phyloP scores from a whole-genome alignment of 2,797 vertebrate genomes.

The Neomorphus geoffroyi region DNA sequence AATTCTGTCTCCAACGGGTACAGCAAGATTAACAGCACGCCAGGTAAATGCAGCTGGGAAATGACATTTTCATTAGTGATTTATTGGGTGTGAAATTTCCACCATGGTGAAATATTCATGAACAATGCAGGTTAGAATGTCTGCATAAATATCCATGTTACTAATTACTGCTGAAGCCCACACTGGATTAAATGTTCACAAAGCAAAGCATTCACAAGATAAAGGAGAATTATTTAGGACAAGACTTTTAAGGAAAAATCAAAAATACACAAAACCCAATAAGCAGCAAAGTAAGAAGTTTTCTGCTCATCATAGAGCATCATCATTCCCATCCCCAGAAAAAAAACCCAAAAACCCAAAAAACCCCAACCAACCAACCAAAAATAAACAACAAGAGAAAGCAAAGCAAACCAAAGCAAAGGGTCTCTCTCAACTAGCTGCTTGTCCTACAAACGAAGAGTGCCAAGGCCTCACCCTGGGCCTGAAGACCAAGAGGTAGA shows the following conservation, averaged over 20 bases:
- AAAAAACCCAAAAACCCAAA: not conserved
- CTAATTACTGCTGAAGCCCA: constrained; percentile 67
- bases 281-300: constrained; percentile 50
- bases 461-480: not conserved
- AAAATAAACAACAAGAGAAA: not conserved
- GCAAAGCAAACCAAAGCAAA: not conserved
- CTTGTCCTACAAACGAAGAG: not conserved
- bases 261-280: constrained; percentile 11
- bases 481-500: not conserved
- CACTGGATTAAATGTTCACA: constrained; percentile 59
- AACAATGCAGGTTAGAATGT: constrained; percentile 71
- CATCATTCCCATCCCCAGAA: not conserved
- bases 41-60: constrained; percentile 79
- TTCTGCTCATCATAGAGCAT: not conserved
- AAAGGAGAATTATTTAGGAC: constrained; percentile 42
- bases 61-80: constrained; percentile 83
- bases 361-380: not conserved
- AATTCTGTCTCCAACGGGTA: constrained; percentile 74
- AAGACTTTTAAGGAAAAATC: constrained; percentile 39
- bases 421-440: not conserved
- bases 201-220: constrained; percentile 50
- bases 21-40: constrained; percentile 76
- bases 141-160: constrained; percentile 58
- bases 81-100: constrained; percentile 78
- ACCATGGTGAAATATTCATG: constrained; percentile 70